phyloP scores from a whole-genome alignment of 2,797 vertebrate genomes.

The Muraenolepis orangiensis region DNA sequence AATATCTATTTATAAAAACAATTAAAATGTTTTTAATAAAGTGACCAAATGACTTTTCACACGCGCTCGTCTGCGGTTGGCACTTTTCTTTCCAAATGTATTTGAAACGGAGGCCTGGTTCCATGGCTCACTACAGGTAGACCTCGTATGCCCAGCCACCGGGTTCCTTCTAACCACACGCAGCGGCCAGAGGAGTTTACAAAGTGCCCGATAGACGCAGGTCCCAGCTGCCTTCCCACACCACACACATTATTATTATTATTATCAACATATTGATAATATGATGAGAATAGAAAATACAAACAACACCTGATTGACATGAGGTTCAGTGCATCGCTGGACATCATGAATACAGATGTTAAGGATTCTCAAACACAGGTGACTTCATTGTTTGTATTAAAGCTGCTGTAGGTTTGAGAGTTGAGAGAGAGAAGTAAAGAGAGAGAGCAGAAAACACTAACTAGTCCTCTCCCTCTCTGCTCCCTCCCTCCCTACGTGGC shows the following conservation, averaged over 20 bases:
- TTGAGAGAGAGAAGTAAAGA: too few species aligned
- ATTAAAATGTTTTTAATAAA: not conserved
- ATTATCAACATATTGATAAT: constrained; percentile 32
- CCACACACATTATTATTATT: constrained; percentile 30
- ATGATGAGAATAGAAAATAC: too few species aligned
- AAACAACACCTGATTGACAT: too few species aligned
- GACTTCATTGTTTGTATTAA: too few species aligned
- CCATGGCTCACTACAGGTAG: constrained; percentile 41
- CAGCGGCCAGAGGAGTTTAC: constrained; percentile 24
- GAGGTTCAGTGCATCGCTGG: too few species aligned
- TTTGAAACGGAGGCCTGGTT: constrained; percentile 20
- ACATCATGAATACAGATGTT: too few species aligned
- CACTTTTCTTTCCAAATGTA: constrained; percentile 31
- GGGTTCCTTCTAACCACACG: constrained; percentile 17
- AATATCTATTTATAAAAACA: not conserved
- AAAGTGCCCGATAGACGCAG: constrained; percentile 46
- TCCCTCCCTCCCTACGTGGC: too few species aligned
- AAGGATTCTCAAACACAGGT: too few species aligned
- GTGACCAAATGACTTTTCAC: not conserved
- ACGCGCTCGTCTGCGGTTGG: constrained; percentile 20
- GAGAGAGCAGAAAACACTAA: too few species aligned
- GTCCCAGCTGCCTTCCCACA: constrained; percentile 60
- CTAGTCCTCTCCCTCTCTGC: too few species aligned
- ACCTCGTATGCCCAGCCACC: constrained; percentile 38
- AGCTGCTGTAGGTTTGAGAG: too few species aligned